Base-by-base conservation (phyloP, 2,888 invertebrate genomes). In the Rhogogaster chlorosoma region DNA sequence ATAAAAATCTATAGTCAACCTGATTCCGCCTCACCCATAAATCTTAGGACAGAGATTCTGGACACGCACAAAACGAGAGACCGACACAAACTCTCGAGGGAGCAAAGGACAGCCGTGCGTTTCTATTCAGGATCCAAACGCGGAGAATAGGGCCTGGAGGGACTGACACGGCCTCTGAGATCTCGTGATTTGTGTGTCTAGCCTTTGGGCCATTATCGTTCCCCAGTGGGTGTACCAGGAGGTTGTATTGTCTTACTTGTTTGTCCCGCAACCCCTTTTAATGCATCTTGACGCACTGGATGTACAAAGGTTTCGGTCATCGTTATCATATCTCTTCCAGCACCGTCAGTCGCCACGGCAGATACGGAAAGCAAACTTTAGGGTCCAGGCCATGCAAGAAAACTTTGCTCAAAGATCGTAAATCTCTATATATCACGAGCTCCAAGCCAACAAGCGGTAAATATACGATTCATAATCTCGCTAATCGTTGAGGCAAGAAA, bases 101-200 rank as follows among this genome's bases (percentile, higher is more conserved):
- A 38, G 80, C 38, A 80, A 61, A 80, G 80, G 80, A 80, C 80
- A 80, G 36, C 61, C 61, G 57, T 61, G 36, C 80, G 80, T 80
- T 80, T 61, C 80, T 80, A 80, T 80, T 80, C 80, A 80, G 80
- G 80, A 80, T 36, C 80, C 80, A 7, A 80, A 61, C 15, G 38
- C 61, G 22, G 57, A 61, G 80, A 80, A 80, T 61, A 80, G 80
- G 80, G 57, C 61, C n/a, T 32, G 45, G 6, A 82, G 84, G 80
- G 70, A 82, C 64, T 70, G 82, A 82, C 78, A 77, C 70, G 82
- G 80, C 80, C 70, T 85, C 84, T 71, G 71, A 70, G 78, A 85
- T 85, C 84, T 22, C 67, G 49, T 85, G 84, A 85, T 85, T 85
- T 85, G 80, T 85, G 70, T 80, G 80, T 85, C 84, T 82, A 53